phyloP scores from a whole-genome alignment of 2,113 vertebrate genomes.

The Alectura lathami region DNA sequence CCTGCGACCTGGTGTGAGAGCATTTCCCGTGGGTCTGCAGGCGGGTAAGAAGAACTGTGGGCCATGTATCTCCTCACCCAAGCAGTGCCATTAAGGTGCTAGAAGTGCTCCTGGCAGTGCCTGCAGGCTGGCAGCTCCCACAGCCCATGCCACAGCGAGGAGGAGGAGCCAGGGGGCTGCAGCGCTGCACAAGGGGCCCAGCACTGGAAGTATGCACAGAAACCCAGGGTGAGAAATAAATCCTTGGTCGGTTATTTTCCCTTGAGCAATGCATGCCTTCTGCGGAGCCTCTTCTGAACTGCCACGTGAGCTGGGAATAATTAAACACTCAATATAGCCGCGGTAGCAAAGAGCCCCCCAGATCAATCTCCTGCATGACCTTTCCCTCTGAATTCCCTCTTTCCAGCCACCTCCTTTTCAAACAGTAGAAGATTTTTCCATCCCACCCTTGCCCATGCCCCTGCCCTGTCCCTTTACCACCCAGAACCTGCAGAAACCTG shows the following conservation, averaged over 20 bases:
- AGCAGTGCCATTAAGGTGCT: neutral
- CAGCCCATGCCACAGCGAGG: neutral
- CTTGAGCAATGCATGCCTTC: neutral
- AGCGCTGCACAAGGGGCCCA: too few species aligned
- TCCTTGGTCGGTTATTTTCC: slow-evolving; percentile 34
- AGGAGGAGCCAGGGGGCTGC: neutral
- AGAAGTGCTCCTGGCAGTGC: neutral
- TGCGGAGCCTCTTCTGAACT: slow-evolving; percentile 28
- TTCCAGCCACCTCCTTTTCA: slow-evolving; percentile 27
- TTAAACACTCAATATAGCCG: slow-evolving; percentile 53
- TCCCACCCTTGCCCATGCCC: accelerated
- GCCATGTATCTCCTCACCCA: neutral
- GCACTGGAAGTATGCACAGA: neutral
- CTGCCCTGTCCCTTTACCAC: neutral
- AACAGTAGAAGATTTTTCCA: neutral
- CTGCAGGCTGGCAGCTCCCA: neutral
- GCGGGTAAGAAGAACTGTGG: neutral
- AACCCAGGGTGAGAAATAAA: slow-evolving; percentile 52
- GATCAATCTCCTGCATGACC: slow-evolving; percentile 58
- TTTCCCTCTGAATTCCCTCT: slow-evolving; percentile 46
- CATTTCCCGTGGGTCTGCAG: neutral
- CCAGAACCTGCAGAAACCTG: neutral
- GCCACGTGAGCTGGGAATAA: slow-evolving; percentile 52
- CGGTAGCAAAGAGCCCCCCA: slow-evolving; percentile 40
- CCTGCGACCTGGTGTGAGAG: neutral